Evolutionary conservation across 2,797 vertebrate species (phyloP).

Genomic region (Varecia variegata): DNA sequence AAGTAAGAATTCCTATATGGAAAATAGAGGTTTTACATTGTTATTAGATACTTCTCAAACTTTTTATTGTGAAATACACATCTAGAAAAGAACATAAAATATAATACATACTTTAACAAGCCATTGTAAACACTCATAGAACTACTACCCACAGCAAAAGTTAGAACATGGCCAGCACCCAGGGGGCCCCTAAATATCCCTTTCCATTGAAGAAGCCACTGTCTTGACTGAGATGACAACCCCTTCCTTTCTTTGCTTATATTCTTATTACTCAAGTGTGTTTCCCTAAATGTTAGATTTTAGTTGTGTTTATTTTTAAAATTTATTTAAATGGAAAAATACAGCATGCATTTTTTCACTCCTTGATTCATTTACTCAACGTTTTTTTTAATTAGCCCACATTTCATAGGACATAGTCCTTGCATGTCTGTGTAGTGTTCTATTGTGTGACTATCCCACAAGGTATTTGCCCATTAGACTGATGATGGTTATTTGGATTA

Average conservation of each 20-base stretch:
- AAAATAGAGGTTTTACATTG: background rate
- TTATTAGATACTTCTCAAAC: background rate
- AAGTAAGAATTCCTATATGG: background rate
- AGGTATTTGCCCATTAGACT: background rate
- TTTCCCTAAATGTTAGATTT: background rate
- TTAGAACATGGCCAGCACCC: accelerated
- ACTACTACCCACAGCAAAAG: background rate
- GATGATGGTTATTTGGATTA: background rate
- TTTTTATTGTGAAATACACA: background rate
- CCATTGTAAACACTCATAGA: background rate
- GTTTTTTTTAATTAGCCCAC: background rate
- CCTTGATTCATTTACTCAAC: background rate
- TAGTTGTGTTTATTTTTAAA: background rate
- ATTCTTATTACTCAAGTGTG: background rate
- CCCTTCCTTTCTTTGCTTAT: background rate
- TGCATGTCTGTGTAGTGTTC: background rate
- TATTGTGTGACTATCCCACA: background rate
- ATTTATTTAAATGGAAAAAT: background rate
- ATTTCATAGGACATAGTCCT: background rate
- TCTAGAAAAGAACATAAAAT: background rate
- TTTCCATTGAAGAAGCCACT: accelerated
- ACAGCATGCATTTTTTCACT: background rate
- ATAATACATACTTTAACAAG: background rate
- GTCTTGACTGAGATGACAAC: accelerated
- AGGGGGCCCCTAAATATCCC: accelerated